Conservation (phyloP, 2,797 vertebrate genomes). For the Helostoma temminkii region DNA sequence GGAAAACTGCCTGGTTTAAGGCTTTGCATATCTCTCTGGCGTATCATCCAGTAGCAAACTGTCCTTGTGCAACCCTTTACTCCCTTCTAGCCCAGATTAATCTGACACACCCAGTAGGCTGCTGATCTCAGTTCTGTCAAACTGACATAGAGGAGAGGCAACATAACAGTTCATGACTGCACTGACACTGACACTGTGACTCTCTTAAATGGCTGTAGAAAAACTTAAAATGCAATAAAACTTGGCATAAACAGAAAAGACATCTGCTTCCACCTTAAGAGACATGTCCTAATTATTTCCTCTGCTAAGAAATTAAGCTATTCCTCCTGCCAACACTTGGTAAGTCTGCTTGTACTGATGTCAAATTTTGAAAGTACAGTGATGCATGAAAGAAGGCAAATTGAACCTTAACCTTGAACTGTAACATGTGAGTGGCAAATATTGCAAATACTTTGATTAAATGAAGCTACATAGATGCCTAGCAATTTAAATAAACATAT, state of each 20-base stretch:
- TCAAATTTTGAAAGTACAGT: constrained; percentile 56
- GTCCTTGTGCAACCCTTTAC: constrained; percentile 60
- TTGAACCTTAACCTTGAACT: not conserved
- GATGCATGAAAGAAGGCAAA: constrained; percentile 29
- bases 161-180: constrained; percentile 3
- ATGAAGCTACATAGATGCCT: constrained; percentile 14
- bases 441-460: constrained; percentile 33
- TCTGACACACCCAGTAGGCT: constrained; percentile 57
- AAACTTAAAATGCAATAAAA: constrained; percentile 15
- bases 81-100: constrained; percentile 54
- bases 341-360: constrained; percentile 56
- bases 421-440: constrained; percentile 3
- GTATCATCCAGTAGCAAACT: constrained; percentile 44
- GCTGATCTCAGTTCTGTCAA: constrained; percentile 50
- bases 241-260: constrained; percentile 29
- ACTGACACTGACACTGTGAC: not conserved
- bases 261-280: constrained; percentile 40
- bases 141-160: constrained; percentile 6
- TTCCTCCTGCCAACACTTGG: constrained; percentile 43
- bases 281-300: constrained; percentile 56
- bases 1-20: constrained; percentile 49
- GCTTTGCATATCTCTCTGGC: constrained; percentile 51
- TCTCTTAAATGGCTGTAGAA: constrained; percentile 19
- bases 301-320: constrained; percentile 38
- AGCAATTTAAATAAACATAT: constrained; percentile 6